Evolutionary conservation across 2,113 vertebrate species (phyloP).

Genomic region (Gavia stellata): DNA sequence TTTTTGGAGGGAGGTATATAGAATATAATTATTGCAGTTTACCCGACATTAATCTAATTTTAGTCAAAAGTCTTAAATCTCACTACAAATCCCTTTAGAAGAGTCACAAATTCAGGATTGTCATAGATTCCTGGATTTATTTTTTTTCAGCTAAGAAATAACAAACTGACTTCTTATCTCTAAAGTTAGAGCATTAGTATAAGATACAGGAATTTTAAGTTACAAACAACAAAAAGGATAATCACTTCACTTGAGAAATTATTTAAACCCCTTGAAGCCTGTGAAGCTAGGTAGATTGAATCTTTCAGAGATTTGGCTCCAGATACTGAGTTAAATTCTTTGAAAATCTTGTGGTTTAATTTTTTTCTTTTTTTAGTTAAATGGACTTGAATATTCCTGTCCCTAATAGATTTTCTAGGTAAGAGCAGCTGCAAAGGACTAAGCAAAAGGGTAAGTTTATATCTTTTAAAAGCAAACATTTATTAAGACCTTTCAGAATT

Average conservation of each 20-base stretch:
- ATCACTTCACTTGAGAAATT: background rate
- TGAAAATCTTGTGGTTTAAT: background rate
- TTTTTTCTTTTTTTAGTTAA: background rate
- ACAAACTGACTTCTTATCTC: background rate
- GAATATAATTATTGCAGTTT: background rate
- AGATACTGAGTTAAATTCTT: background rate
- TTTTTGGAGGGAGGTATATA: background rate
- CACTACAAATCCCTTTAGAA: background rate
- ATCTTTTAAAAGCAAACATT: background rate
- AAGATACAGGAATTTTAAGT: background rate
- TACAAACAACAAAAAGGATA: background rate
- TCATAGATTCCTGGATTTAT: background rate
- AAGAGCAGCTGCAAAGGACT: background rate
- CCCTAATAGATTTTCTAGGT: background rate
- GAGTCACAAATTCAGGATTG: background rate
- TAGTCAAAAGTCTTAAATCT: background rate
- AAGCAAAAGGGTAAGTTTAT: background rate
- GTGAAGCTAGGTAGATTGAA: background rate
- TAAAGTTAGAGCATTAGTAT: background rate
- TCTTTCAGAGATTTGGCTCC: background rate
- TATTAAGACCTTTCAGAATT: background rate
- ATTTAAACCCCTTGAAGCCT: background rate
- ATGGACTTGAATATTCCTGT: background rate
- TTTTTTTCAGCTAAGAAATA: background rate
- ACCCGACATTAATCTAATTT: background rate